phyloP scores from a whole-genome alignment of 2,797 vertebrate species.

The Chromobotia macracanthus region DNA sequence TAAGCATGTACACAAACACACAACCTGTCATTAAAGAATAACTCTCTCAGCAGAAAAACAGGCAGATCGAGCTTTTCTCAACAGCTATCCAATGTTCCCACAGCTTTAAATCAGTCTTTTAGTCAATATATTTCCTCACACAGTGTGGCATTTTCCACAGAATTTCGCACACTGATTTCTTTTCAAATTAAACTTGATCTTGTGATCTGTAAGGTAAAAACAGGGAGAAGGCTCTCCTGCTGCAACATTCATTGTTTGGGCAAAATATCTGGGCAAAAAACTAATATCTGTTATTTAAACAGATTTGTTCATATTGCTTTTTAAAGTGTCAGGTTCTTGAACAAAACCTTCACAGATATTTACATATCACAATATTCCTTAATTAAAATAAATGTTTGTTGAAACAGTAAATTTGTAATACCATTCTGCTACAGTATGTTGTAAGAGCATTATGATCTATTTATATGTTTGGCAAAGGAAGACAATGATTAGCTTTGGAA shows the following conservation, averaged over 20 bases:
- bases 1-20: not conserved
- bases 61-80: not conserved
- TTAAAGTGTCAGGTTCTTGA: not conserved
- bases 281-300: not conserved
- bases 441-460: constrained; percentile 12
- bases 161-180: not conserved
- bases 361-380: constrained; percentile 4
- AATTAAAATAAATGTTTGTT: not conserved
- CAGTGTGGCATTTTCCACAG: not conserved
- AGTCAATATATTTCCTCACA: not conserved
- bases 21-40: not conserved
- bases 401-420: not conserved
- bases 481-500: constrained; percentile 15
- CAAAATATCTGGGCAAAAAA: no score
- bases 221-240: not conserved
- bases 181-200: not conserved
- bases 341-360: not conserved
- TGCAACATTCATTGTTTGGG: not conserved
- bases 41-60: not conserved
- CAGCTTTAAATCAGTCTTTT: not conserved
- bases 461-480: constrained; percentile 10
- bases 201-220: constrained; percentile 7
- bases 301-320: not conserved
- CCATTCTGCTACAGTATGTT: not conserved
- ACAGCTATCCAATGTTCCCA: not conserved